Evolutionary conservation across 30 jellyfish, hydroid and myxozoan species (phyloP), one percentile per base, ranked within the genome.

Genomic region (Catostylus mosaicus): DNA sequence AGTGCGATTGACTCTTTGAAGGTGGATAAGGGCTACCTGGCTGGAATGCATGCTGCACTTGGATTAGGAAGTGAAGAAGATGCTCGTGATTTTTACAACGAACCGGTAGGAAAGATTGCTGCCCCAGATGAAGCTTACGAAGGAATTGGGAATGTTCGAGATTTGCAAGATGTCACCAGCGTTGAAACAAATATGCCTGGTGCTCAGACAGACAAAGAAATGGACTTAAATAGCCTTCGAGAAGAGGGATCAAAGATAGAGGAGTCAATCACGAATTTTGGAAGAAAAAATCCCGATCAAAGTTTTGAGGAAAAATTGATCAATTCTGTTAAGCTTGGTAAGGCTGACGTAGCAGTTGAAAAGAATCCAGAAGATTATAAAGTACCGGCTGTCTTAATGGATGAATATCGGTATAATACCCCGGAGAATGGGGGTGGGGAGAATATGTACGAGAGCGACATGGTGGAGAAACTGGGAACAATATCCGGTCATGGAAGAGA

Each of bases 11-110:
- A 36, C 0, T 34, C 74, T 20, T 27, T 67, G 50, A 67, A 80
- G 27, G 22, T 51, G 10, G 85, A 82, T 51, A 8, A 30, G 45
- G 80, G 92, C 68, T 82, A 67, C 40, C 30, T 82, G 32, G 50
- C 80, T 1, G 92, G 92, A 9, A 12, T 82, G 7, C 37, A 72
- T 26, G 92, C 92, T 20, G 88, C 86, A 16, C 51, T 82, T 24
- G 73, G 85, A 16, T 32, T 82, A 26, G 79, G 80, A n/a, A 2
- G 38, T 63, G 22, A 20, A 18, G 35, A 71, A 2, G 80, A 64
- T 19, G 71, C 71, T 59, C 63, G 35, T 45, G 48, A 32, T 29
- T 31, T 54, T 47, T 70, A 46, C 43, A 80, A 70, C 12, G 92
- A 82, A 38, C 92, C 92, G 30, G 35, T 32, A 27, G 86, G 80